A percentile compares a stretch with the other conserved stretches of the same genome.
These are phyloP conservation scores for Picus viridis DNA, from an alignment of 2,797 vertebrate species.

Conservation along the genomic window DNA sequence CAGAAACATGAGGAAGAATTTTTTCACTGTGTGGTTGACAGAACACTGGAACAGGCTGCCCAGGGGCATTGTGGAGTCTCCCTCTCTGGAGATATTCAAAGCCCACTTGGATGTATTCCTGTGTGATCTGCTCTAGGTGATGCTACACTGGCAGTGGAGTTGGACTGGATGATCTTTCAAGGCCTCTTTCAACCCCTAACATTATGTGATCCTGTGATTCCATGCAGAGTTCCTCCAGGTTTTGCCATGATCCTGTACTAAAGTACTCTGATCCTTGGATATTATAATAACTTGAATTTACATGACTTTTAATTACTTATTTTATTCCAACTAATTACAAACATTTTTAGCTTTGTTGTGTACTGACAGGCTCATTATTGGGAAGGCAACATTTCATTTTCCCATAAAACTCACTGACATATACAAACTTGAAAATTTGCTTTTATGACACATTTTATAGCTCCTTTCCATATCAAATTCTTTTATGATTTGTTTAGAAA, in stretches of 20 bases:
- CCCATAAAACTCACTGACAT: not conserved
- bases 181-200: too few relatives aligned
- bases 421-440: not conserved
- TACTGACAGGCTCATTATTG: not conserved
- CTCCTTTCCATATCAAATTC: not conserved
- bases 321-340: not conserved
- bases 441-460: not conserved
- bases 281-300: not conserved
- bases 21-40: too few relatives aligned
- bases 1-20: too few relatives aligned
- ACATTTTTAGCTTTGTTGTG: not conserved
- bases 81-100: too few relatives aligned
- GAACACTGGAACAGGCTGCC: too few relatives aligned
- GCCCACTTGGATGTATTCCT: too few relatives aligned
- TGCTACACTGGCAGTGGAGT: too few relatives aligned
- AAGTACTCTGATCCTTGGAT: not conserved
- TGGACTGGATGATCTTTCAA: too few relatives aligned
- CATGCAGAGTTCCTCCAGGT: too few relatives aligned
- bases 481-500: slow-evolving; percentile 6
- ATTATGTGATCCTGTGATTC: too few relatives aligned
- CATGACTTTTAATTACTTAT: not conserved
- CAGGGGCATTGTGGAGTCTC: too few relatives aligned
- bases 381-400: not conserved
- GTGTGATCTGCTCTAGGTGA: too few relatives aligned
- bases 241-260: not conserved